phyloP scores from a whole-genome alignment of 1,140 invertebrate species.

The Propsilocerus akamusi region DNA sequence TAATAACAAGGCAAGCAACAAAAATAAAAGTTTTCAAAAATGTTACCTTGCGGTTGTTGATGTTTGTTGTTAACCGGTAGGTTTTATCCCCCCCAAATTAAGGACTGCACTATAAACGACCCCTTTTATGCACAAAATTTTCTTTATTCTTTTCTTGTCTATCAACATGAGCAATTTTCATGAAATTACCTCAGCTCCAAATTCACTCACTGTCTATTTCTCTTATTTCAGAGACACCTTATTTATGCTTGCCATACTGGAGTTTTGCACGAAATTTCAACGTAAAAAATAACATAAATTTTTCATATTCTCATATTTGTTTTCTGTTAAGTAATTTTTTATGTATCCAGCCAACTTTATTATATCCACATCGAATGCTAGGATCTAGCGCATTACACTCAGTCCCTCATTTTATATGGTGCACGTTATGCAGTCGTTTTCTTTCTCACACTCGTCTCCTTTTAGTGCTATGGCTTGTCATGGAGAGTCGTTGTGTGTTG shows the following conservation, averaged over 20 bases:
- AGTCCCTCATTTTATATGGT: not conserved
- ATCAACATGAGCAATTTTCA: not conserved
- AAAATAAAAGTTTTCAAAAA: too few relatives aligned
- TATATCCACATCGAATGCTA: not conserved
- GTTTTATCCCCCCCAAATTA: not conserved
- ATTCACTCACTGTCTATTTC: too few relatives aligned
- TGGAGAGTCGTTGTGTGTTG: too few relatives aligned
- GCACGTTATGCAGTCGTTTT: not conserved
- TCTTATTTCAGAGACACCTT: not conserved
- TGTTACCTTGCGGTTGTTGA: too few relatives aligned
- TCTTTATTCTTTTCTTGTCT: too few relatives aligned
- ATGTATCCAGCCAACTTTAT: constrained; percentile 3
- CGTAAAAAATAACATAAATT: constrained; percentile 1
- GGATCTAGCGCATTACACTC: not conserved
- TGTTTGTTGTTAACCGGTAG: too few relatives aligned
- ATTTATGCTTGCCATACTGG: not conserved
- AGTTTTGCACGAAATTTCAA: not conserved
- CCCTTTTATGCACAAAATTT: not conserved
- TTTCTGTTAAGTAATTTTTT: constrained; percentile 2
- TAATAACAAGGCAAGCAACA: too few relatives aligned
- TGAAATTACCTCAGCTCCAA: too few relatives aligned
- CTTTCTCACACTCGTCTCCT: too few relatives aligned
- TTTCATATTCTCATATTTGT: not conserved
- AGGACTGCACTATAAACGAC: not conserved
- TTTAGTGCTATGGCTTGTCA: too few relatives aligned